A percentile compares a stretch with the other conserved stretches of the same genome.
phyloP scores from a whole-genome alignment of 2,888 invertebrate genomes.

The Hydrotaea cyrtoneurina region DNA sequence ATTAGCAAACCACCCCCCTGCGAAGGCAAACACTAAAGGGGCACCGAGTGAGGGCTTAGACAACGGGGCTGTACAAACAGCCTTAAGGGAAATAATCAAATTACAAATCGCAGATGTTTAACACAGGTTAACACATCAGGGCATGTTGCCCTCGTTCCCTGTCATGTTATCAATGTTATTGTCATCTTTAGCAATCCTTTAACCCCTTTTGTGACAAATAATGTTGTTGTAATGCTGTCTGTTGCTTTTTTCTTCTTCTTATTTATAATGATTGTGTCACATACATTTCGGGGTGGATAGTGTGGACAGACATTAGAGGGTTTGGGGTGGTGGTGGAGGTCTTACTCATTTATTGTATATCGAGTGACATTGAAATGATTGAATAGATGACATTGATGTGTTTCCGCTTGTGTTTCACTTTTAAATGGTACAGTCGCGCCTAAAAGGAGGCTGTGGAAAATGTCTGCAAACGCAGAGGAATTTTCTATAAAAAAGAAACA shows the following conservation, averaged over 20 bases:
- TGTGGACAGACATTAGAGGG: neutral
- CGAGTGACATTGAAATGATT: no score
- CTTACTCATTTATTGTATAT: no score
- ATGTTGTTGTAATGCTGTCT: neutral
- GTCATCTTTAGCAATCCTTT: neutral
- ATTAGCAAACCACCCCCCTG: neutral
- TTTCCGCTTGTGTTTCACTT: no score
- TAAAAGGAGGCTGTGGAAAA: no score
- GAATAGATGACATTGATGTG: no score
- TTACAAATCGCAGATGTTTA: constrained; percentile 4
- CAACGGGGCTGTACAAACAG: neutral
- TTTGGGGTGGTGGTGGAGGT: no score
- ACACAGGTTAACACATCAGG: constrained; percentile 5
- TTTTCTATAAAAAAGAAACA: no score
- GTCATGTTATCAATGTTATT: neutral
- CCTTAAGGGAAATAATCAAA: neutral
- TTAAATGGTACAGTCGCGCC: no score
- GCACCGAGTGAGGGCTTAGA: neutral
- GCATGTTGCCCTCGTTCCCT: neutral
- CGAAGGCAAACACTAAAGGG: neutral
- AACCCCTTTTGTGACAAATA: neutral
- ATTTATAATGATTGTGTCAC: neutral
- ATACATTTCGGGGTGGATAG: constrained; percentile 3
- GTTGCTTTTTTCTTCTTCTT: no score
- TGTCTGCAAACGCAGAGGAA: no score